A percentile compares a stretch with the other conserved stretches of the same genome.
phyloP scores from a whole-genome alignment of 1,140 invertebrate species.

The Rhyzopertha dominica region DNA sequence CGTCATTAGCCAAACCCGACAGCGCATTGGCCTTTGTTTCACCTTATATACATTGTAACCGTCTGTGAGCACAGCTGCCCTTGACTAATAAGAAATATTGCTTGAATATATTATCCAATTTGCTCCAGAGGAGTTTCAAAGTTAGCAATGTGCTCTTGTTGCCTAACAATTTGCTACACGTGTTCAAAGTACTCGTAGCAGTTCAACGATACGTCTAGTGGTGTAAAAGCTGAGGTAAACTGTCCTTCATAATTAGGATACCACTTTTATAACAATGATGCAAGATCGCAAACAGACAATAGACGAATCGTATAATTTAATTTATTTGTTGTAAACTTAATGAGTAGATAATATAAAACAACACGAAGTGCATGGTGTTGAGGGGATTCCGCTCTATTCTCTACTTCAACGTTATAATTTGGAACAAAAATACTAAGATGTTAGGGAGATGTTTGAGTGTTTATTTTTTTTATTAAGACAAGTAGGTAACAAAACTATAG shows the following conservation, averaged over 20 bases:
- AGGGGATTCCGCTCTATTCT: too few relatives aligned
- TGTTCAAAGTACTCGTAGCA: constrained; percentile 7
- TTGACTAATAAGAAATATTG: constrained; percentile 46
- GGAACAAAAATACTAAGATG: too few relatives aligned
- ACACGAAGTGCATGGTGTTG: too few relatives aligned
- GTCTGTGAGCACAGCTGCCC: constrained; percentile 37
- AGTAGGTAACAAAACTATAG: too few relatives aligned
- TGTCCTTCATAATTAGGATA: neutral
- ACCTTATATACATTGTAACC: constrained; percentile 21
- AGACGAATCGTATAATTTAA: too few relatives aligned
- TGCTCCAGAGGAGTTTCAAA: constrained; percentile 14
- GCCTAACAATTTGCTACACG: constrained; percentile 15
- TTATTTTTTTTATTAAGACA: too few relatives aligned
- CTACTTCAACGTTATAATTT: too few relatives aligned
- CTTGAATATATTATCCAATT: constrained; percentile 42
- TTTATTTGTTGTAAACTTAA: too few relatives aligned
- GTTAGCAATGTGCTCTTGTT: constrained; percentile 6
- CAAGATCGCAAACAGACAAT: too few relatives aligned
- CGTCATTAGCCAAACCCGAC: too few relatives aligned
- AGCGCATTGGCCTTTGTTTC: constrained; percentile 7
- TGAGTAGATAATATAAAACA: too few relatives aligned
- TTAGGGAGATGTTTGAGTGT: too few relatives aligned
- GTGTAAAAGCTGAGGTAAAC: neutral
- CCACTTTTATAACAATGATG: neutral
- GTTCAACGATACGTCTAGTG: neutral